Base-by-base conservation (phyloP, 2,888 invertebrate genomes). In the Lepidonotus clava region DNA sequence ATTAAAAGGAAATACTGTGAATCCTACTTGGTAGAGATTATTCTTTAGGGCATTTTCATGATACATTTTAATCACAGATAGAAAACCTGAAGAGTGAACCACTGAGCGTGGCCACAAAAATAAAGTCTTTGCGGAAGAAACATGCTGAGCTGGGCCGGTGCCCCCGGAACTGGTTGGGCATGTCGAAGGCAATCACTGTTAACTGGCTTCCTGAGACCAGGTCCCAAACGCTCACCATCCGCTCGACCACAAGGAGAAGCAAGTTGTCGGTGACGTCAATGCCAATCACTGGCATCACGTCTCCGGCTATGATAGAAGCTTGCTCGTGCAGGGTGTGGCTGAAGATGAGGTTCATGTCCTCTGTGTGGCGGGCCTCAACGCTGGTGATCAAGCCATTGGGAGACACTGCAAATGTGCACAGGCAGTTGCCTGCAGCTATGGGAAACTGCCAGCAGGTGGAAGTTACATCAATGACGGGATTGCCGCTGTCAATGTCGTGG, bases 191-290 rank as follows among this genome's bases (percentile, higher is more conserved):
- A 14, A 76, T 2, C 1, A 38, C 76, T 36, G 76, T 76, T 5
- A 76, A 38, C 76, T 76, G 76, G 38, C 24, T 34, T 4, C 76
- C 76, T 18, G 76, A 40, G 5, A 2, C 76, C 76, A 76, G 40
- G 38, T 76, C 76, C 76, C 76, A 76, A 1, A 76, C 76, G 0
- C 36, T 34, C n/a, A 76, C 38, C 76, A 76, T 34, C 40, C 40
- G 34, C 76, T 76, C 76, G 34, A 76, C 38, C n/a, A 76, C n/a
- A 14, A 76, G 38, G 36, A 76, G 76, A 5, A 76, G 21, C 0
- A 76, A 38, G 76, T 76, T 76, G 38, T 76, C 76, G 18, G 76
- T 21, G 21, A 76, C 38, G 36, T 76, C 76, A 40, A 34, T 36
- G 11, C 36, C 34, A 18, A 76, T 76, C 1, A 76, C 11, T 0